These are phyloP conservation scores for Heliconius ethilla DNA, from an alignment of 2,888 invertebrate species.

Conservation along the genomic window DNA sequence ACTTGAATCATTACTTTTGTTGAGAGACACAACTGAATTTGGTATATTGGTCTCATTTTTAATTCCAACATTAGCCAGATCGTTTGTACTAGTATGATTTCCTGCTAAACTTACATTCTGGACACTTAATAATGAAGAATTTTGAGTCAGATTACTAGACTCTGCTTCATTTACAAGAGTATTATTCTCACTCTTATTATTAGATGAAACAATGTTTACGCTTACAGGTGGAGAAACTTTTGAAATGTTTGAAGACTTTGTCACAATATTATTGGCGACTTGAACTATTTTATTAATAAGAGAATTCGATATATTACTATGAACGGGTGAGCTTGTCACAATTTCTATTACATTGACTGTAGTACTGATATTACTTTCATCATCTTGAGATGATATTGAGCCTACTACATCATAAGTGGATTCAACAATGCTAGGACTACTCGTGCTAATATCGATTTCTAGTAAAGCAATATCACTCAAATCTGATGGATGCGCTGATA, in stretches of 20 bases:
- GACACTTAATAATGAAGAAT: neutral
- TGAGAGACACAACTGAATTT: neutral
- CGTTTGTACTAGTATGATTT: slow-evolving; percentile 1
- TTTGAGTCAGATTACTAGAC: neutral
- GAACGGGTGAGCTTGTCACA: neutral
- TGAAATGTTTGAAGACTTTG: neutral
- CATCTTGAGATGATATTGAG: neutral
- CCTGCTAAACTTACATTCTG: neutral
- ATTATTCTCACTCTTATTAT: neutral
- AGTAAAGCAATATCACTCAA: neutral
- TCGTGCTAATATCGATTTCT: slow-evolving; percentile 5
- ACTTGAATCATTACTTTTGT: neutral
- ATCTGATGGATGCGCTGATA: neutral
- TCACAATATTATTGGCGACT: neutral
- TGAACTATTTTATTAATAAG: neutral
- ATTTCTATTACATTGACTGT: slow-evolving; percentile 2
- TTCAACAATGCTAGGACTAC: slow-evolving; percentile 1
- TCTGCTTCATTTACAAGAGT: neutral
- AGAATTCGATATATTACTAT: neutral
- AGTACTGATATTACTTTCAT: neutral
- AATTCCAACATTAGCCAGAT: neutral
- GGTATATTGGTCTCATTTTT: neutral
- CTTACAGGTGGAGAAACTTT: neutral
- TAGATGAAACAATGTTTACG: neutral
- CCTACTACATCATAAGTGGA: neutral